Conservation (phyloP, 2,797 vertebrate species). For the Siniperca scherzeri region DNA sequence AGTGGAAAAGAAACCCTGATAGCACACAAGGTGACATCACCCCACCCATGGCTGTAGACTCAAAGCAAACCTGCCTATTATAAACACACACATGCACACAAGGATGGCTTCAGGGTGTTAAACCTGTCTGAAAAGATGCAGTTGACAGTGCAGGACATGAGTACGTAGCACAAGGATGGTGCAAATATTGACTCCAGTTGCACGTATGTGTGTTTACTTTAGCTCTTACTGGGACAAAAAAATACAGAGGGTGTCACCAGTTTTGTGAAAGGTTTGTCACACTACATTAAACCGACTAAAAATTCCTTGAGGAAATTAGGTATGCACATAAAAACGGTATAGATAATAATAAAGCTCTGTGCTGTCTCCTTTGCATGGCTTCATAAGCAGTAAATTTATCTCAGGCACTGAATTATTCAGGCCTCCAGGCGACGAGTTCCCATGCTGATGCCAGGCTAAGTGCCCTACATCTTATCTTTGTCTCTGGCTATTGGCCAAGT, state of each 20-base stretch:
- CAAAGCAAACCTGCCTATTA: conserved; percentile 31
- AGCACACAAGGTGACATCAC: conserved; percentile 21
- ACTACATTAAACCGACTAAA: not conserved
- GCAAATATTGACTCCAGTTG: conserved; percentile 75
- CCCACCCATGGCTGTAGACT: conserved; percentile 34
- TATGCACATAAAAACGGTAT: conserved; percentile 8
- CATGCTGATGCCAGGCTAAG: conserved; percentile 59
- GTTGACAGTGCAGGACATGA: conserved; percentile 28
- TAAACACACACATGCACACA: conserved; percentile 11
- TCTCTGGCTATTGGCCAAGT: conserved; percentile 54
- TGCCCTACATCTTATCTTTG: conserved; percentile 69
- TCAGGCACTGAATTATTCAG: conserved; percentile 73
- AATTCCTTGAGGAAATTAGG: conserved; percentile 19
- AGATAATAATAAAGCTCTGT: conserved; percentile 43
- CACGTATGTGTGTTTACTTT: conserved; percentile 52
- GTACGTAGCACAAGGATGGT: conserved; percentile 11
- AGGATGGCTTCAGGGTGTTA: conserved; percentile 18
- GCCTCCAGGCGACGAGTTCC: conserved; percentile 62
- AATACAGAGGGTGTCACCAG: not conserved
- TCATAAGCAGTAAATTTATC: conserved; percentile 72
- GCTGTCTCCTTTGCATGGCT: conserved; percentile 48
- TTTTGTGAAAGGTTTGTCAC: conserved; percentile 10
- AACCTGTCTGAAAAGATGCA: conserved; percentile 44
- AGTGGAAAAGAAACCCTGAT: conserved; percentile 27
- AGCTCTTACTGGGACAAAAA: conserved; percentile 15